These are phyloP conservation scores for Brachypterus glaber DNA, from an alignment of 2,888 invertebrate species.

Conservation along the genomic window DNA sequence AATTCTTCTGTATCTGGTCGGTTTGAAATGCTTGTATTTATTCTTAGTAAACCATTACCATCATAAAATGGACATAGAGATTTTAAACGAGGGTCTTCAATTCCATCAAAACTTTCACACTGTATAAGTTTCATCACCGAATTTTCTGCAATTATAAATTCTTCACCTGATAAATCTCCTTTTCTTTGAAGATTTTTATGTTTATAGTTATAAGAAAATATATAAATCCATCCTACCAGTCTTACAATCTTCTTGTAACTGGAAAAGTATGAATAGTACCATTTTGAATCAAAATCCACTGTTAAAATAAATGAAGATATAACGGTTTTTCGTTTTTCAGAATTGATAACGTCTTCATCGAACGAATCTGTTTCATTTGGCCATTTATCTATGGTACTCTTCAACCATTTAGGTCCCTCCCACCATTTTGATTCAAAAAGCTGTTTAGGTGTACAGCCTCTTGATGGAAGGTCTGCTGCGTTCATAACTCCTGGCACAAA, in stretches of 20 bases:
- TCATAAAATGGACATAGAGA: conserved; percentile 5
- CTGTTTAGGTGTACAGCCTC: no score
- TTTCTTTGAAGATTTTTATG: no score
- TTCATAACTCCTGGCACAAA: conserved; percentile 28
- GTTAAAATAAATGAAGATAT: no score
- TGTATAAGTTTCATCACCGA: no score
- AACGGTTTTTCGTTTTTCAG: no score
- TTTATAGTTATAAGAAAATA: conserved; percentile 12
- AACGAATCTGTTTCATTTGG: no score
- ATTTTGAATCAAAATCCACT: not conserved
- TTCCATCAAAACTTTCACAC: no score
- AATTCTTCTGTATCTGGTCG: conserved; percentile 4
- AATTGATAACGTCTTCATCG: no score
- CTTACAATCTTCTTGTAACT: conserved; percentile 20
- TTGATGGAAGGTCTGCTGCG: no score
- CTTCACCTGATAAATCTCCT: no score
- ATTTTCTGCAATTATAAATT: no score
- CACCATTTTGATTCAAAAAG: no score
- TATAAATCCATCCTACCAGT: conserved; percentile 20
- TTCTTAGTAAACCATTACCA: conserved; percentile 1
- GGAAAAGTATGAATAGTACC: conserved; percentile 14
- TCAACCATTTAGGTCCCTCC: conserved; percentile 30
- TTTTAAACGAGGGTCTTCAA: not conserved
- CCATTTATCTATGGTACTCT: conserved; percentile 2
- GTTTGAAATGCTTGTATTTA: not conserved